phyloP scores from a whole-genome alignment of 1,140 invertebrate genomes.

The Physella acuta region DNA sequence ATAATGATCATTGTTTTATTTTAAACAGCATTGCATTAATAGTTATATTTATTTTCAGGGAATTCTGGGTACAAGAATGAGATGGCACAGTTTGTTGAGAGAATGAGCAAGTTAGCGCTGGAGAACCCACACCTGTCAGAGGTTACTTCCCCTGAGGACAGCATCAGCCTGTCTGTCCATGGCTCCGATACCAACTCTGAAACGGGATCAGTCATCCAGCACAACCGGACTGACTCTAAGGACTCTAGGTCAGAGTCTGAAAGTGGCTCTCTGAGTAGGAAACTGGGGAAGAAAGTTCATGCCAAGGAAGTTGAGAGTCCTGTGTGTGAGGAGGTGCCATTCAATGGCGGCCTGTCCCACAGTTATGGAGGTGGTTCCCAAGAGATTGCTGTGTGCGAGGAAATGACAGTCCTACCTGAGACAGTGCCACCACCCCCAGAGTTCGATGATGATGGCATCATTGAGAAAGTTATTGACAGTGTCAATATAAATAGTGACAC shows the following conservation, averaged over 20 bases:
- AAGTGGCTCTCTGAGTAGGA: not conserved
- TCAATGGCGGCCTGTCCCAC: not conserved
- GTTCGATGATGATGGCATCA: conserved; percentile 33
- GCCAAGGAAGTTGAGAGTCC: not conserved
- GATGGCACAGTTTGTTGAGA: conserved; percentile 42
- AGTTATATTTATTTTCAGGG: conserved; percentile 19
- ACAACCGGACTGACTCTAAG: conserved; percentile 16
- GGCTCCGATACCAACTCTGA: conserved; percentile 30
- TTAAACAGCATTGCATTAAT: not conserved
- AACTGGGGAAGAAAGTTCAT: not conserved
- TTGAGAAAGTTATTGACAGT: not conserved
- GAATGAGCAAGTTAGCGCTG: conserved; percentile 37
- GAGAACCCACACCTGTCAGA: conserved; percentile 6
- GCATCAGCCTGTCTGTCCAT: conserved; percentile 22
- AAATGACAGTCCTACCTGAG: conserved; percentile 37
- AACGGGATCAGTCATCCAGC: conserved; percentile 31
- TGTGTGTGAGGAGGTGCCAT: not conserved
- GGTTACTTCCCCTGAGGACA: conserved; percentile 6
- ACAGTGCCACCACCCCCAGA: conserved; percentile 42
- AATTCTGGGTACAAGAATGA: conserved; percentile 35
- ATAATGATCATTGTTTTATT: not conserved
- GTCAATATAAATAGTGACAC: not conserved
- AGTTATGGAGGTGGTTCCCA: too few species aligned
- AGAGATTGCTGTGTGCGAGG: conserved; percentile 26
- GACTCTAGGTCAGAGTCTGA: conserved; percentile 24